These are phyloP conservation scores for Amphiprion ocellaris DNA, from an alignment of 2,113 vertebrate species.

Conservation along the genomic window DNA sequence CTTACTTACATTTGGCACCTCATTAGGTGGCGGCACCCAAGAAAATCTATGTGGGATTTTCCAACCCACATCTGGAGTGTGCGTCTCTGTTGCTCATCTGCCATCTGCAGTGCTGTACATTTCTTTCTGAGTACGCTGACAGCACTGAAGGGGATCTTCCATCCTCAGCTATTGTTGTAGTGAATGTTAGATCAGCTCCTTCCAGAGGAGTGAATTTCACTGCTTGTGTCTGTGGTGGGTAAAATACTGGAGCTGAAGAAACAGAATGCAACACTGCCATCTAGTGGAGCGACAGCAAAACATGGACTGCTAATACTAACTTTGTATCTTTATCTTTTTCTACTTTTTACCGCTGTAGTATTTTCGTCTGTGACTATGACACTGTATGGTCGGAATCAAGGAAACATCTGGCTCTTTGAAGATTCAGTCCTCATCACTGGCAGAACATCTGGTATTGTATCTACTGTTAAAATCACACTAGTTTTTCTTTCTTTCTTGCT, in stretches of 20 bases:
- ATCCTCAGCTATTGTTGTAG: neutral
- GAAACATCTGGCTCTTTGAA: slow-evolving; percentile 94
- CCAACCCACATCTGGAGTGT: neutral
- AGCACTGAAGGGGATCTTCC: slow-evolving; percentile 2
- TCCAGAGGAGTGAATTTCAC: neutral
- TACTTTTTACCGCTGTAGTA: slow-evolving; percentile 80
- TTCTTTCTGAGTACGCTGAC: neutral
- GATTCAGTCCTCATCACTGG: slow-evolving; percentile 90
- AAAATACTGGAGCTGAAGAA: neutral
- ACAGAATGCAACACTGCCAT: slow-evolving; percentile 33
- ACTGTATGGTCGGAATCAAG: slow-evolving; percentile 88
- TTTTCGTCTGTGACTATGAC: slow-evolving; percentile 91
- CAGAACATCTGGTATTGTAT: slow-evolving; percentile 87
- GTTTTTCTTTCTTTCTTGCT: neutral
- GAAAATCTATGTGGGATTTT: neutral
- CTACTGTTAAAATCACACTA: neutral
- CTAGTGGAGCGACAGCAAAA: slow-evolving; percentile 34
- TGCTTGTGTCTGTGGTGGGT: neutral
- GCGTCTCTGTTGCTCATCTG: neutral
- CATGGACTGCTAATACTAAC: neutral
- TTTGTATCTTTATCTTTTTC: neutral
- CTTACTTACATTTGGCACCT: neutral
- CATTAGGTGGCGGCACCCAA: neutral
- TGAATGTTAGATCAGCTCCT: neutral
- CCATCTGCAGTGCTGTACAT: neutral